Conservation (phyloP, 2,113 vertebrate genomes). For the Empidonax alnorum region DNA sequence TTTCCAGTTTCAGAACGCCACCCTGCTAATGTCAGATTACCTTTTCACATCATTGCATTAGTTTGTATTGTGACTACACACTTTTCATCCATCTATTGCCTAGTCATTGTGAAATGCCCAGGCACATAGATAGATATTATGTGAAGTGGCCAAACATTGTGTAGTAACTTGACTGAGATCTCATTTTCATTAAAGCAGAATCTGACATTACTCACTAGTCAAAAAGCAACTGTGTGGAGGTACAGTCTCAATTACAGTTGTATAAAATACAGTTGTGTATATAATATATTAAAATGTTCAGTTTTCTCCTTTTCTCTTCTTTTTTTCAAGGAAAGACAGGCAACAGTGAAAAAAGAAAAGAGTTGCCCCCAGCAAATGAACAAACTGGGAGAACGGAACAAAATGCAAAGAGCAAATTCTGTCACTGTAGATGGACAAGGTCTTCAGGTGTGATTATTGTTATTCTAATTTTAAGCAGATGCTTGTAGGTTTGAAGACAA, state of each 20-base stretch:
- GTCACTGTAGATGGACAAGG: constrained; percentile 93
- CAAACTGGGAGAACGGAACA: constrained; percentile 82
- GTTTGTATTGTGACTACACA: constrained; percentile 24
- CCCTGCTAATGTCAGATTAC: constrained; percentile 10
- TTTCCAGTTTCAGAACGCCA: constrained; percentile 7
- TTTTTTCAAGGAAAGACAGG: constrained; percentile 84
- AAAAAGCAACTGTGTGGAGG: not conserved
- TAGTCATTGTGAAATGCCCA: constrained; percentile 29
- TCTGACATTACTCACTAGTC: not conserved
- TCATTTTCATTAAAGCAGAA: constrained; percentile 34
- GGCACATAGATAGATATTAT: constrained; percentile 50
- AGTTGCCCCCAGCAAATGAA: constrained; percentile 73
- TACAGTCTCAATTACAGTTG: not conserved
- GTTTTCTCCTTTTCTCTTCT: not conserved
- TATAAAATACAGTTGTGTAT: not conserved
- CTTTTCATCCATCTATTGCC: constrained; percentile 39
- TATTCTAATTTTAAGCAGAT: not conserved
- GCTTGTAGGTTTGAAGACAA: not conserved
- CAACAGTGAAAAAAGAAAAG: constrained; percentile 89
- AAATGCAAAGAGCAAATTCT: constrained; percentile 94
- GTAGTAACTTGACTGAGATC: constrained; percentile 31
- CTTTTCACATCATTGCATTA: constrained; percentile 55
- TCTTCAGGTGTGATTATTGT: constrained; percentile 83
- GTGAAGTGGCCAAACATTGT: constrained; percentile 36
- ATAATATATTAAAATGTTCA: not conserved